phyloP scores from a whole-genome alignment of 1,140 invertebrate species.

The Bombus superbus region DNA sequence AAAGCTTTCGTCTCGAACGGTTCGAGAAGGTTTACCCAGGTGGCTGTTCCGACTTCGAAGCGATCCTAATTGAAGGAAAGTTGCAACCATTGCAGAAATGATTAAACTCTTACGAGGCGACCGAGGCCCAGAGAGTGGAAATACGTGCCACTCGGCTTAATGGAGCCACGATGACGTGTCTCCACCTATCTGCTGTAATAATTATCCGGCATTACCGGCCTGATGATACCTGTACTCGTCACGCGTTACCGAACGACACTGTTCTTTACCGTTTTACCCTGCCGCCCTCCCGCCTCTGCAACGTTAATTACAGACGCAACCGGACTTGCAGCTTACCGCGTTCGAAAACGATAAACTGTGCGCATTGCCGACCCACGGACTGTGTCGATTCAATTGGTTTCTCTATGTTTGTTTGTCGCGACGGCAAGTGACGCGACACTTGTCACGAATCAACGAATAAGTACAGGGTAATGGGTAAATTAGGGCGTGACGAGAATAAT shows the following conservation, averaged over 20 bases:
- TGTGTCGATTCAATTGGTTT: neutral
- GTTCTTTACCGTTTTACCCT: slow-evolving; percentile 21
- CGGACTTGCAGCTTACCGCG: slow-evolving; percentile 11
- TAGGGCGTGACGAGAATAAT: neutral
- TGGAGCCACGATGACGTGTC: slow-evolving; percentile 68
- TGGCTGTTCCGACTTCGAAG: slow-evolving; percentile 57
- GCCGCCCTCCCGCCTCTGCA: slow-evolving; percentile 39
- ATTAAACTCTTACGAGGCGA: slow-evolving; percentile 61
- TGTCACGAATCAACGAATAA: neutral
- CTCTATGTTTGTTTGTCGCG: neutral
- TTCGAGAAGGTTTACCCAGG: slow-evolving; percentile 71
- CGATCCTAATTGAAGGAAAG: slow-evolving; percentile 73
- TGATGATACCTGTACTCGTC: slow-evolving; percentile 58
- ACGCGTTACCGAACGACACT: slow-evolving; percentile 52
- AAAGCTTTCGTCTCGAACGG: slow-evolving; percentile 40
- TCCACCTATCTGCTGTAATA: slow-evolving; percentile 65
- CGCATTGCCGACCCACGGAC: neutral
- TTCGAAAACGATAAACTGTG: slow-evolving; percentile 4
- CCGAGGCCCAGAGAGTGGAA: slow-evolving; percentile 28
- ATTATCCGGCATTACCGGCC: slow-evolving; percentile 70
- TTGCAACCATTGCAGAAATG: slow-evolving; percentile 62
- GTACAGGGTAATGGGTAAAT: neutral
- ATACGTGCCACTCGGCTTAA: slow-evolving; percentile 60
- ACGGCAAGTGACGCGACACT: neutral
- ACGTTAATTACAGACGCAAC: slow-evolving; percentile 64